Base-by-base conservation (phyloP, 1,140 invertebrate genomes). In the Dendroctonus valens region DNA sequence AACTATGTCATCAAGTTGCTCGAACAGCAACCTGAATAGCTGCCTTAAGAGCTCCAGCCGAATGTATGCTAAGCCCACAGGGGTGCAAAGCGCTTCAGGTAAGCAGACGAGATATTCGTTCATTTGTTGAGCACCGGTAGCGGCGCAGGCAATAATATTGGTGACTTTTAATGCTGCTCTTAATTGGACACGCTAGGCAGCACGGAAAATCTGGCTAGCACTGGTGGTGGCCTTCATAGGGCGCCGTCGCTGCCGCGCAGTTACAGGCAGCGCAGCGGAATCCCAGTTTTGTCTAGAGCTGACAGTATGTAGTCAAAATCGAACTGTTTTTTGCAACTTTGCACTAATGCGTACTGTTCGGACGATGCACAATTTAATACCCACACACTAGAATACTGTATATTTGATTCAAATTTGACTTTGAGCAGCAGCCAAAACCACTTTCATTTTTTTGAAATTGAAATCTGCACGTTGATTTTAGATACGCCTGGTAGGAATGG, bases 201-300 rank as follows among this genome's bases (percentile, higher is more conserved):
- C 78, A 83, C 82, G 65, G 84, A 85, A 80, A 85, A 85, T 76
- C 80, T 85, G 67, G 76, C 76, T 66, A 63, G 66, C 57, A 49
- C 58, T 49, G 44, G 67, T 73, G 77, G 81, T 65, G 79, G 79
- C 55, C 77, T 85, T 59, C 83, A 83, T 75, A 81, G 84, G 72
- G 83, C 80, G 69, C 83, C 84, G 69, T 85, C 84, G 64, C 80
- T 86, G 70, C 83, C 84, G 74, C 77, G 83, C 68, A 81, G 79
- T 73, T 84, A 84, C 79, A 82, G 82, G 69, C 83, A 84, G 72
- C 83, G 79, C 55, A 80, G 83, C 77, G 83, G 83, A 74, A 86
- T 86, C 74, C 83, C 83, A 59, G 82, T 86, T 72, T 78, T 85
- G 51, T 79, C 74, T 74, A 79, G 68, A 71, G 68, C 73, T 40